Base-by-base conservation (phyloP, 1,140 invertebrate species). In the Drosophila mayri region DNA sequence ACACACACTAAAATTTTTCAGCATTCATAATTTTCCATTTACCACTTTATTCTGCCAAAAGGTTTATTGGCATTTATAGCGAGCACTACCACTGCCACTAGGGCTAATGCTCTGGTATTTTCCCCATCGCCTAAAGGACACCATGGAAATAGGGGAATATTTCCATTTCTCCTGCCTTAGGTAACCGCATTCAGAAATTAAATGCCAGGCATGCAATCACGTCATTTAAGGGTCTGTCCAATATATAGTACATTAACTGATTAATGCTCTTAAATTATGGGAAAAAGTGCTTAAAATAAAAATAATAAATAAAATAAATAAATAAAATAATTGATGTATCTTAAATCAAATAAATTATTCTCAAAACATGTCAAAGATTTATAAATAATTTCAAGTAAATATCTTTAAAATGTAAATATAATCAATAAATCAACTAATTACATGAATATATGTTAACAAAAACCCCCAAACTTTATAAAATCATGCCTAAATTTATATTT, bases 1-100 rank as follows among this genome's bases (percentile, higher is more conserved):
- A 38, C 43, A 30, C 41, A 54, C 22, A 37, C 25, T 25, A 12
- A 54, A 14, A 35, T n/a, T 25, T 38, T 57, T 49, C 46, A 54
- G 43, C 22, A 67, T 44, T 76, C 73, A 77, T 68, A 59, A 76
- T 76, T 76, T 68, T 50, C 30, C 43, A 76, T 61, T 60, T 68
- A 49, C 28, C 63, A 41, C 43, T 72, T 28, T 28, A 47, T 55
- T 77, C 40, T 55, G 25, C 40, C 50, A 44, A 57, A 14, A 54
- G 79, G 76, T 84, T 84, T 52, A 79, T 84, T 76, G 76, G 58
- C 62, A 71, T 55, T 59, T 61, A 28, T 6, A 41, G 49, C n/a
- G 4, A 5, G 28, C 43, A 35, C 20, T 25, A 18, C 46, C 8
- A 28, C 28, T 7, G 30, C 47, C 3, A 30, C 25, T 28, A 28